A percentile compares a stretch with the other conserved stretches of the same genome.
Evolutionary conservation across 2,888 invertebrate genomes (phyloP).

Genomic region (Caenorhabditis wallacei): DNA sequence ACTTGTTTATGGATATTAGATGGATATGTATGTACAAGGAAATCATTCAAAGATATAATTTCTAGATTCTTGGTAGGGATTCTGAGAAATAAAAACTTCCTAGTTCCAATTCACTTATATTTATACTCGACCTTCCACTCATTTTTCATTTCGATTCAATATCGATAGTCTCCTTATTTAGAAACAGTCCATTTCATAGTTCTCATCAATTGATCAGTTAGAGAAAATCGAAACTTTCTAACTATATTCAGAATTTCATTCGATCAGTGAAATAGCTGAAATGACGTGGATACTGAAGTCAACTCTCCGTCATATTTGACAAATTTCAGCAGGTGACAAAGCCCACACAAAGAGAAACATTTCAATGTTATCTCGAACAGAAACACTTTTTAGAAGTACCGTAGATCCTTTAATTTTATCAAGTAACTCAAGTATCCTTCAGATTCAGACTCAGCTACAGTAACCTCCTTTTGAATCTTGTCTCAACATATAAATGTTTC

Average conservation of each 20-base stretch:
- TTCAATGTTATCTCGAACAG: background rate
- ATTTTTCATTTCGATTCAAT: no score
- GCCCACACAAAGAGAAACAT: slow-evolving; percentile 6
- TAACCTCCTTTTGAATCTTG: background rate
- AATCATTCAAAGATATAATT: slow-evolving; percentile 1
- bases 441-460: no score
- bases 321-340: slow-evolving; percentile 19
- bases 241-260: no score
- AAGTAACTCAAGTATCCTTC: no score
- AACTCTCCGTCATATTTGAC: background rate
- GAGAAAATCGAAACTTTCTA: no score
- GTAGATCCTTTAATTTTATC: background rate
- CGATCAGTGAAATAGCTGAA: background rate
- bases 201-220: no score
- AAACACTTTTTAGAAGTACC: background rate
- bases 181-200: no score
- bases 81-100: no score
- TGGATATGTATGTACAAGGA: background rate
- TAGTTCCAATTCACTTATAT: no score
- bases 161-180: no score
- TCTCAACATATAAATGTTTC: background rate
- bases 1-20: slow-evolving; percentile 1
- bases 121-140: no score
- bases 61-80: no score
- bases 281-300: slow-evolving; percentile 4